phyloP scores from a whole-genome alignment of 2,888 invertebrate species.

The Osmoderma eremita region DNA sequence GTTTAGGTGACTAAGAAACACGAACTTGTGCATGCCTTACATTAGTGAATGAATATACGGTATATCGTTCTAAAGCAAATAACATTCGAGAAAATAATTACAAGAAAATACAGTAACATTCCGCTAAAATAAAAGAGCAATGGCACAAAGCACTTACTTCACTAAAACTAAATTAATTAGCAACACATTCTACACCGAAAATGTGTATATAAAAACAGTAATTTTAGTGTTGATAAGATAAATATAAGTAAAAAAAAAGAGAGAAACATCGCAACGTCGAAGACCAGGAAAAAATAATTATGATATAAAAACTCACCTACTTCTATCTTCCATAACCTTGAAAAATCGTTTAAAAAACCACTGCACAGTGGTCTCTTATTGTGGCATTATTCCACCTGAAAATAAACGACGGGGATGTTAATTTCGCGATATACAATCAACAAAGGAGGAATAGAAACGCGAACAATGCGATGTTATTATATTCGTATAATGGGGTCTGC shows the following conservation, averaged over 20 bases:
- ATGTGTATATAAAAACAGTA: background rate
- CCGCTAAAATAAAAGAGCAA: too few relatives aligned
- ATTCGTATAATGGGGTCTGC: slow-evolving; percentile 1
- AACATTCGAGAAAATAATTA: too few relatives aligned
- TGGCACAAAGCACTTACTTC: too few relatives aligned
- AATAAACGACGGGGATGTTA: slow-evolving; percentile 5
- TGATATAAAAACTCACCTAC: slow-evolving; percentile 39
- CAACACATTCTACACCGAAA: too few relatives aligned
- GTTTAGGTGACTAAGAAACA: too few relatives aligned
- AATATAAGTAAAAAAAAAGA: too few relatives aligned
- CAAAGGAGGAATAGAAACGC: background rate
- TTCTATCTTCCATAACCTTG: slow-evolving; percentile 44
- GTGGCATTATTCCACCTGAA: slow-evolving; percentile 40
- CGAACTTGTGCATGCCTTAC: too few relatives aligned
- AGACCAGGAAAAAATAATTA: slow-evolving; percentile 27
- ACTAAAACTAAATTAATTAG: too few relatives aligned
- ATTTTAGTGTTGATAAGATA: slow-evolving; percentile 13
- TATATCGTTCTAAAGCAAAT: too few relatives aligned
- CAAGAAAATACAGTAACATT: too few relatives aligned
- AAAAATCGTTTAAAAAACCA: slow-evolving; percentile 29
- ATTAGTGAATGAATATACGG: too few relatives aligned
- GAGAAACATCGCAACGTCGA: background rate
- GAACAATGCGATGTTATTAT: background rate
- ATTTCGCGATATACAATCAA: too few relatives aligned
- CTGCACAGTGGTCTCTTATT: slow-evolving; percentile 27